phyloP scores from a whole-genome alignment of 2,113 vertebrate genomes.

The Ptychochromis oligacanthus region DNA sequence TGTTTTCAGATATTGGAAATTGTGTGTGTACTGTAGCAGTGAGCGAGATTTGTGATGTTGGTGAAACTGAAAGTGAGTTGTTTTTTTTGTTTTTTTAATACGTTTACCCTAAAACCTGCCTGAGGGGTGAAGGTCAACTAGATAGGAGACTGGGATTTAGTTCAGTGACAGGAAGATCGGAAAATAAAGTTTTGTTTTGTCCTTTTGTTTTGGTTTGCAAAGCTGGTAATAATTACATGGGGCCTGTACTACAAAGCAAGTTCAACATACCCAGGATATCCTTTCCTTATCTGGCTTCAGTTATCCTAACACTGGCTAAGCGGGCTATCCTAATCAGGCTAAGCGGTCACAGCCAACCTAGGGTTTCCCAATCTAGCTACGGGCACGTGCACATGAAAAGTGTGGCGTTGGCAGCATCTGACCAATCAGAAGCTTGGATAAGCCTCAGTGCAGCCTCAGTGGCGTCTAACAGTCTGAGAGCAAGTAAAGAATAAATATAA shows the following conservation, averaged over 20 bases:
- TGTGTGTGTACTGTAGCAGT: not conserved
- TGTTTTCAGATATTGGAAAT: not conserved
- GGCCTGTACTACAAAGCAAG: not conserved
- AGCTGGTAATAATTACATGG: not conserved
- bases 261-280: not conserved
- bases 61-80: accelerated
- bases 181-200: not conserved
- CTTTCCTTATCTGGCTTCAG: not conserved
- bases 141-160: not conserved
- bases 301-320: not conserved
- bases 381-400: no score
- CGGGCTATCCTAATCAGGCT: no score
- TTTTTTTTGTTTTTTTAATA: accelerated
- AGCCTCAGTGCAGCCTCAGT: no score
- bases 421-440: not conserved
- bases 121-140: not conserved
- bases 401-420: no score
- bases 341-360: not conserved
- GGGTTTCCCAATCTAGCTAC: not conserved
- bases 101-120: not conserved
- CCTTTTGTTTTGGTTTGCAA: not conserved
- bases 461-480: not conserved
- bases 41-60: not conserved
- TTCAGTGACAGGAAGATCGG: no score
- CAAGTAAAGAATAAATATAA: no score